Base-by-base conservation (phyloP, 2,888 invertebrate species). In the Listrodromus nycthemerus region DNA sequence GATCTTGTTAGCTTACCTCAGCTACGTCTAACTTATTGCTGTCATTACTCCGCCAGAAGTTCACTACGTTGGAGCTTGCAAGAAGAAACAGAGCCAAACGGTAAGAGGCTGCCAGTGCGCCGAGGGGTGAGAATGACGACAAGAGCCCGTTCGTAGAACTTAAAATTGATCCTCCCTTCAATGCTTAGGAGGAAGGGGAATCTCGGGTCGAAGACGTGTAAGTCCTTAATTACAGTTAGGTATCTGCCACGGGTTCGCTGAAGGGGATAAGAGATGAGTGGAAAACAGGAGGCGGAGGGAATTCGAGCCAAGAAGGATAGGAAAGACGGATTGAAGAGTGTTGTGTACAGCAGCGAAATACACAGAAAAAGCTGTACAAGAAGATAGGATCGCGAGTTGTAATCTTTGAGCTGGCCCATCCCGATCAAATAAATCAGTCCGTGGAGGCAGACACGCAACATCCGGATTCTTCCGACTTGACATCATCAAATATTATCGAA, bases 121-220 rank as follows among this genome's bases (percentile, higher is more conserved):
- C 19, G 77, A 48, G 75, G 74, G 76, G 67, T 55, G 75, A 71
- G 81, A 81, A 80, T 84, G 86, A 87, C 86, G 85, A 86, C 86
- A 86, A 87, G 88, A 88, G 87, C 89, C 90, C 90, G 86, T 91
- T 90, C 90, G 90, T 90, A 90, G 87, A 91, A 91, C 89, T 91
- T 90, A 90, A 91, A 91, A 90, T 91, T 90, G 90, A 91, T 91
- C 90, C 87, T 87, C 74, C 84, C 70, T 87, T 88, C 86, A 83
- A 90, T 84, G 82, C 82, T 70, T 69, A 70, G 61, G 65, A 45
- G 67, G 80, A 78, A 77, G 71, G 79, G 73, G 77, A 79, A 69
- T 69, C 79, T 61, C 70, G 82, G 73, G 70, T 66, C 33, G 52
- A 21, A 84, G 79, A 86, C 85, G 82, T 83, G 80, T 80, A 84